Evolutionary conservation across 2,113 vertebrate genomes (phyloP), one percentile per base, ranked within the genome.

Genomic region (Azemiops feae): DNA sequence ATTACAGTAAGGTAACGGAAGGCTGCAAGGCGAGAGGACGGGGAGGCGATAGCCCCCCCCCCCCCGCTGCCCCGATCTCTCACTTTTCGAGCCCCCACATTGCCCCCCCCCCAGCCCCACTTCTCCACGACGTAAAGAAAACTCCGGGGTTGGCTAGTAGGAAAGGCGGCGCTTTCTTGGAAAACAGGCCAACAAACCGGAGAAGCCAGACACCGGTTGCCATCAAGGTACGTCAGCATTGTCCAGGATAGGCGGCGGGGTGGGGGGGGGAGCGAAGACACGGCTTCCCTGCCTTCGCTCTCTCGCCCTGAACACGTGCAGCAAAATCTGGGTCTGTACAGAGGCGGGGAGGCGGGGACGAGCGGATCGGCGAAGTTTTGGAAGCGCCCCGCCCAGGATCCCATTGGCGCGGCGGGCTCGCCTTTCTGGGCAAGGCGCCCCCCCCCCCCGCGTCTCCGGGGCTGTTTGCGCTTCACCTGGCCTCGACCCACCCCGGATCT

Each of bases 1-100:
- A 95, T 97, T 95, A 96, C 95, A 97, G 93, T 93, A 95, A 96
- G 94, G 95, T 92, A 96, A 97, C 94, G 96, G 45, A 11, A 27
- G 85, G 25, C 11, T 50, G 25, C 4, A 50, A 52, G 86, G 14
- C 5, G 5, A n/a, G 53, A 30, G 30, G 53, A 5, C 9, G 52
- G 87, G 52, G 34, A 34, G 16, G 50, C 9, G 1, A 34, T 3
- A 7, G 11, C 22, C 18, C 16, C 20, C 11, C 8, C 47, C 8
- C 47, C 47, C 7, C 47, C 43, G 43, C n/a, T n/a, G n/a, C 1
- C 47, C 52, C 27, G 3, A 50, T 3, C 85, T 12, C 85, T 85
- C 81, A 23, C 85, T 22, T 47, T 86, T 11, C 43, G 2, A 47
- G 20, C 11, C 45, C 85, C 43, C 9, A 3, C 9, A 18, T 20